Evolutionary conservation across 2,888 invertebrate genomes (phyloP).

Genomic region (Kuschelorhynchus macadamiae): DNA sequence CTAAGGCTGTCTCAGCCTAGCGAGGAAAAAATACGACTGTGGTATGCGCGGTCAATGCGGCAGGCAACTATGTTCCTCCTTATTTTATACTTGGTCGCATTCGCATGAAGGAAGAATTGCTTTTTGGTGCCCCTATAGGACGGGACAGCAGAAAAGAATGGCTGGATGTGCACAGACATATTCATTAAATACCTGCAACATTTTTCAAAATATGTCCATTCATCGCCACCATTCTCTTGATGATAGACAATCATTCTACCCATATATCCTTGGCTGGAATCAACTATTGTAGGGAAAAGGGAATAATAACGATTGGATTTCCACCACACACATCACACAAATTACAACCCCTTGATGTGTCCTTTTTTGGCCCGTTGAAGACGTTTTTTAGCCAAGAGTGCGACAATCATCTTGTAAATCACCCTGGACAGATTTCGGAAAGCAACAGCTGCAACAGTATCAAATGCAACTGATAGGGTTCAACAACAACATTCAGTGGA

Average conservation of each 20-base stretch:
- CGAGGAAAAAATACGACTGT: constrained; percentile 8
- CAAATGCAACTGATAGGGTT: too few species aligned
- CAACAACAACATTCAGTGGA: too few species aligned
- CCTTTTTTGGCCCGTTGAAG: constrained; percentile 4
- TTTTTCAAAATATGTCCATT: not conserved
- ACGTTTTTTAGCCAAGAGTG: constrained; percentile 17
- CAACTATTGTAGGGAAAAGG: not conserved
- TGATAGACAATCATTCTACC: not conserved
- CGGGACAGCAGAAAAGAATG: not conserved
- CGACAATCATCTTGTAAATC: not conserved
- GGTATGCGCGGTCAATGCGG: too few species aligned
- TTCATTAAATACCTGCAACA: constrained; percentile 10
- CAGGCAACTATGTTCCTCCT: too few species aligned
- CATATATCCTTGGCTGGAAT: too few species aligned
- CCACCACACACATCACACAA: not conserved
- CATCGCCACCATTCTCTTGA: not conserved
- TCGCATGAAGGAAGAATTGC: constrained; percentile 8
- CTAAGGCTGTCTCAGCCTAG: not conserved
- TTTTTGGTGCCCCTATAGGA: constrained; percentile 7
- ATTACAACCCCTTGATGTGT: not conserved
- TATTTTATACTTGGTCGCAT: not conserved
- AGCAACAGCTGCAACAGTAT: too few species aligned
- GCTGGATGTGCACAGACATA: constrained; percentile 7
- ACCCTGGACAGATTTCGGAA: too few species aligned
- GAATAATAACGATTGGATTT: constrained; percentile 13